Conservation (phyloP, 2,113 vertebrate species). For the Amphiprion ocellaris region DNA sequence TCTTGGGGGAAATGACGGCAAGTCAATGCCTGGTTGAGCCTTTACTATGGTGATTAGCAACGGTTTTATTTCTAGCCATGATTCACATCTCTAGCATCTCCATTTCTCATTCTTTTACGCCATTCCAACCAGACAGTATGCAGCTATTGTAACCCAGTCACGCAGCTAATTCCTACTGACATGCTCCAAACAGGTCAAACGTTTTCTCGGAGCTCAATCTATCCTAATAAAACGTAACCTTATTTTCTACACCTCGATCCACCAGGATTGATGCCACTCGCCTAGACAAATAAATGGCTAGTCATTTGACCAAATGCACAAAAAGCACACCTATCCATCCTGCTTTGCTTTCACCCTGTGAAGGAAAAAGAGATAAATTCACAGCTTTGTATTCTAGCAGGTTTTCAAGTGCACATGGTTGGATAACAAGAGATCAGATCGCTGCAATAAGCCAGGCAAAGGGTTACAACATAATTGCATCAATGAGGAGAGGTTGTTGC, state of each 20-base stretch:
- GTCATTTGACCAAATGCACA: background rate
- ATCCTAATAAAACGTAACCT: conserved; percentile 4
- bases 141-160: conserved; percentile 21
- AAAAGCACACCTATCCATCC: background rate
- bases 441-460: conserved; percentile 27
- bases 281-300: background rate
- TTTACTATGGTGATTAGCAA: conserved; percentile 32
- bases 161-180: background rate
- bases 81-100: conserved; percentile 13
- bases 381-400: conserved; percentile 15
- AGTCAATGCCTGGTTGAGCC: conserved; percentile 33
- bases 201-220: background rate
- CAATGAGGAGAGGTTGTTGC: conserved; percentile 51
- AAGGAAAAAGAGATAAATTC: background rate
- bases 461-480: conserved; percentile 64
- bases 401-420: conserved; percentile 26
- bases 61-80: conserved; percentile 28
- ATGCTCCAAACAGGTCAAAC: background rate
- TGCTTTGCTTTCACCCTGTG: background rate
- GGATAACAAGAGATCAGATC: conserved; percentile 32
- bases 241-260: background rate
- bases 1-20: conserved; percentile 27
- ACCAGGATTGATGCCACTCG: background rate
- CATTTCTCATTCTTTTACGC: background rate
- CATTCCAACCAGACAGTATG: background rate